Base-by-base conservation (phyloP, 2,888 invertebrate species). In the Tupiocoris notatus region DNA sequence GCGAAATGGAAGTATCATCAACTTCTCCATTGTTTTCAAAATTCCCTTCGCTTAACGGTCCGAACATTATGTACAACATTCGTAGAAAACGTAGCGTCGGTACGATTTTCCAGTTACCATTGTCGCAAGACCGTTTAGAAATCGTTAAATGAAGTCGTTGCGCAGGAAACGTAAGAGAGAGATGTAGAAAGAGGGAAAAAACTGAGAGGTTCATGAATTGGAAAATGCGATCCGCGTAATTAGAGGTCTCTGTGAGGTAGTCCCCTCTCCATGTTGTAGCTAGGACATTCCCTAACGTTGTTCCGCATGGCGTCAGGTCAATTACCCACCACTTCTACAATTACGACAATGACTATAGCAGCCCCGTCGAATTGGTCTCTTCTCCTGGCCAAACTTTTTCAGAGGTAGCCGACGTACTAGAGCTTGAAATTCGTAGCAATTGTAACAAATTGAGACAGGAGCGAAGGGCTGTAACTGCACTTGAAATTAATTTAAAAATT, bases 251-350 rank as follows among this genome's bases (percentile, higher is more conserved):
- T 39, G 6, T 39, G 39, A 39, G 39, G 39, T 12, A 39, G 39
- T 39, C 39, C 3, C n/a, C n/a, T n/a, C n/a, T n/a, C n/a, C n/a
- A n/a, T n/a, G n/a, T n/a, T n/a, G n/a, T 39, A 39, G 39, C 39
- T 20, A 67, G 67, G 57, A 67, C 67, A 57, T 67, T 57, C 54
- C 56, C 67, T 57, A 21, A 56, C 20, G 67, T 39, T 39, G 39
- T 67, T 67, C 67, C 57, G 67, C 67, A 67, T 67, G 67, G 57
- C 67, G 67, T 67, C 67, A 20, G 56, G 67, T 67, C 67, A 67
- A 57, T 67, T 67, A 39, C 39, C 39, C 39, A 39, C 39, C 39
- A 39, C 39, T 39, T 39, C 39, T 39, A 39, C 39, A 39, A 39
- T 39, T 39, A 39, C 39, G 39, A 39, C 39, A 39, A 39, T 39